phyloP scores from a whole-genome alignment of 2,797 vertebrate species.

The Poliocrania exsul region DNA sequence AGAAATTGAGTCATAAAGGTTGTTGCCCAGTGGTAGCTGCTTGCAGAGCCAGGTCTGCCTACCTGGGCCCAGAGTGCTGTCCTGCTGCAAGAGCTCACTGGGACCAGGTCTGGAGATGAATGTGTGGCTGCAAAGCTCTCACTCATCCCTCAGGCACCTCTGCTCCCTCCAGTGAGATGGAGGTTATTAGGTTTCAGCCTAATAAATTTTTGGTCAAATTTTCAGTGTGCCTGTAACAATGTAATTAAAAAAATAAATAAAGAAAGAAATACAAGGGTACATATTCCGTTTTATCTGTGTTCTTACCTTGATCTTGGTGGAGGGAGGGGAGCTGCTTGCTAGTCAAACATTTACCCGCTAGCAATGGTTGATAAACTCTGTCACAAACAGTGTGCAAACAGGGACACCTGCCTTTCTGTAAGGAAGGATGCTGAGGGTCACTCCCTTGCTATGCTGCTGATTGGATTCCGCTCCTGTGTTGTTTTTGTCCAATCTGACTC shows the following conservation, averaged over 20 bases:
- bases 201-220: neutral
- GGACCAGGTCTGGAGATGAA: neutral
- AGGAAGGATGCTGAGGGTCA: neutral
- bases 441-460: neutral
- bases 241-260: neutral
- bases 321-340: neutral
- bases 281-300: neutral
- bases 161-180: neutral
- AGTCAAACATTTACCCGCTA: neutral
- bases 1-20: neutral
- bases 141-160: neutral
- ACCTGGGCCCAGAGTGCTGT: neutral
- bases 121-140: neutral
- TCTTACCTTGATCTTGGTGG: neutral
- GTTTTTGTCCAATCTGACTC: neutral
- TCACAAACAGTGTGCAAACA: neutral
- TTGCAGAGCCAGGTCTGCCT: neutral
- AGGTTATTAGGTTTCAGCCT: neutral
- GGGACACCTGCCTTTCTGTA: neutral
- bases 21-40: accelerated
- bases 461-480: neutral
- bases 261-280: neutral
- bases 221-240: neutral
- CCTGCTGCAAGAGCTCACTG: neutral
- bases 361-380: neutral